These are phyloP conservation scores for Cataglyphis livida DNA, from an alignment of 2,888 invertebrate species.

Conservation along the genomic window DNA sequence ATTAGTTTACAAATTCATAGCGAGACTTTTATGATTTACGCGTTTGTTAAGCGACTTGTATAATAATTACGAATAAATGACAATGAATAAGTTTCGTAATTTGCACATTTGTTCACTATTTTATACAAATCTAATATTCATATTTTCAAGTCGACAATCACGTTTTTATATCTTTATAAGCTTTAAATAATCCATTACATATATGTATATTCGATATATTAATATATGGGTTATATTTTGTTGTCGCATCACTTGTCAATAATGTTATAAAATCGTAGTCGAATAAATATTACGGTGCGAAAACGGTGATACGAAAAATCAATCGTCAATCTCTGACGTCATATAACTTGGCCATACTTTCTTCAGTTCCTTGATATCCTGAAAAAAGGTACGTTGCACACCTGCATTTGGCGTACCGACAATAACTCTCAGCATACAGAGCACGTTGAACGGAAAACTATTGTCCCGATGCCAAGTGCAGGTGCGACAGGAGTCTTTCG, in stretches of 20 bases:
- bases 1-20: background rate
- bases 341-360: slow-evolving; percentile 29
- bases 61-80: background rate
- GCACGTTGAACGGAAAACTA: slow-evolving; percentile 22
- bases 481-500: slow-evolving; percentile 40
- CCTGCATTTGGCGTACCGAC: slow-evolving; percentile 52
- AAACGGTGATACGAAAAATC: background rate
- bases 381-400: slow-evolving; percentile 27
- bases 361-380: slow-evolving; percentile 11
- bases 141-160: background rate
- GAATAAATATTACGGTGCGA: background rate
- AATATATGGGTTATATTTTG: background rate
- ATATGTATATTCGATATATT: background rate
- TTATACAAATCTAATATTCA: background rate
- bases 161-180: background rate
- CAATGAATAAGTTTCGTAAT: background rate
- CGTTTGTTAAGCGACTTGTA: background rate
- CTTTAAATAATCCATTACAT: background rate
- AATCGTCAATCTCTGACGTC: background rate
- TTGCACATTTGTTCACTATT: background rate
- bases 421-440: slow-evolving; percentile 30
- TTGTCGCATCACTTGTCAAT: background rate
- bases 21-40: background rate
- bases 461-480: slow-evolving; percentile 53
- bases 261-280: background rate